Conservation (phyloP, 2,797 vertebrate species). For the Schizopygopsis malacanthus region DNA sequence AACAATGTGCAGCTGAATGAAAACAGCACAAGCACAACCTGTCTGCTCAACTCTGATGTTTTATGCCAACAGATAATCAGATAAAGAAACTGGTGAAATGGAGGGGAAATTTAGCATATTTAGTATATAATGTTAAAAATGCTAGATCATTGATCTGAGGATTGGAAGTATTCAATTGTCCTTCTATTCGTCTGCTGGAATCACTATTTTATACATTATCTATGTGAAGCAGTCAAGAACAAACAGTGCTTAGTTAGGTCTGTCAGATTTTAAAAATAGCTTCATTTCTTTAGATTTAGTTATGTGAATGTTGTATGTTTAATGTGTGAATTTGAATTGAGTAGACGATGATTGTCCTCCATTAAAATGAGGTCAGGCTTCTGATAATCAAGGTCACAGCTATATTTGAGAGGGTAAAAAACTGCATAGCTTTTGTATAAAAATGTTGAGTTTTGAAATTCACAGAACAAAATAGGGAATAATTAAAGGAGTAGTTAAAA, state of each 20-base stretch:
- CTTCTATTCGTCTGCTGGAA: background rate
- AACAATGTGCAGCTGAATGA: background rate
- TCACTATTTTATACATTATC: too few relatives aligned
- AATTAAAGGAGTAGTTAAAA: too few relatives aligned
- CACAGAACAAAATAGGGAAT: background rate
- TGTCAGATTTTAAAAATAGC: background rate
- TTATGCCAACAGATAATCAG: background rate
- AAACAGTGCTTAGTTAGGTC: background rate
- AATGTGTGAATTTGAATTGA: background rate
- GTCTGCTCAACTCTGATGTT: background rate
- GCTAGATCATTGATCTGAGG: background rate
- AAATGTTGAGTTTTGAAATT: background rate
- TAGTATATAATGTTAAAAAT: background rate
- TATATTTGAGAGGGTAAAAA: background rate
- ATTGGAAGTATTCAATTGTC: background rate
- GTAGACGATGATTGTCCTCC: background rate
- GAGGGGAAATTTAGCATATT: background rate
- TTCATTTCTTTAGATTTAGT: background rate
- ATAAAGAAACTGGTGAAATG: background rate
- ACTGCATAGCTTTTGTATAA: background rate
- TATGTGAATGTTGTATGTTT: background rate
- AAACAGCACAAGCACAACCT: background rate
- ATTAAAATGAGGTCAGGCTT: conserved; percentile 1
- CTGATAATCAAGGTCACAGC: background rate
- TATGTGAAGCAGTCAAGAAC: background rate